Base-by-base conservation (phyloP, 2,797 vertebrate genomes). In the Falco concolor region DNA sequence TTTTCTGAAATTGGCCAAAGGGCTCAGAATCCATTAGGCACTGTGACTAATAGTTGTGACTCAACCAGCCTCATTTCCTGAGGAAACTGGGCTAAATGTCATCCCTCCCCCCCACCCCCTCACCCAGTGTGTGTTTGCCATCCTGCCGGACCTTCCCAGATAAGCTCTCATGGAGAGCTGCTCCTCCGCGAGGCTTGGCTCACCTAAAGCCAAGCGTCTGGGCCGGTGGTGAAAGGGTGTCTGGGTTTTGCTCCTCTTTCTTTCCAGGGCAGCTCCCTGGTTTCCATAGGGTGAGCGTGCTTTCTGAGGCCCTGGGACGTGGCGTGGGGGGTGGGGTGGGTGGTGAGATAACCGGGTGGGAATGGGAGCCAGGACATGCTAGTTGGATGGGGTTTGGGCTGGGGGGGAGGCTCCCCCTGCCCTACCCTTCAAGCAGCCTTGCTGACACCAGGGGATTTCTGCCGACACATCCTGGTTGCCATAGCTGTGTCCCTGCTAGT, bases 41-140 rank as follows among this genome's bases (percentile, higher is more conserved):
- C 77, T 53, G 77, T 90, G 92, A 95, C 93, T 96, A 94, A 96
- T 59, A 84, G 74, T 64, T 67, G 78, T 96, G 94, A 94, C 81
- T 96, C 94, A 94, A 64, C 8, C 49, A 38, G 80, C 74, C 84
- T 96, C 90, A 89, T 96, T 96, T 97, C 94, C 96, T 89, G 70
- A 95, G 95, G 95, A 96, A 95, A 96, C 30, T 77, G 88, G 92
- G 90, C 86, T 93, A 90, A 89, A 50, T 5, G 14, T 47, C 70
- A 49, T 16, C 28, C 5, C 25, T 27, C 18, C 25, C 6, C 40
- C 6, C 61, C 42, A 15, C 40, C 38, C 13, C 9, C 8, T 5
- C 13, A 10, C 12, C 20, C 57, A 5, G 1, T 47, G 87, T 3
- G 0, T 59, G 40, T 53, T 81, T 72, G 63, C 56, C 5, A 1